Base-by-base conservation (phyloP, 2,888 invertebrate species). In the Willowsia nigromaculata region DNA sequence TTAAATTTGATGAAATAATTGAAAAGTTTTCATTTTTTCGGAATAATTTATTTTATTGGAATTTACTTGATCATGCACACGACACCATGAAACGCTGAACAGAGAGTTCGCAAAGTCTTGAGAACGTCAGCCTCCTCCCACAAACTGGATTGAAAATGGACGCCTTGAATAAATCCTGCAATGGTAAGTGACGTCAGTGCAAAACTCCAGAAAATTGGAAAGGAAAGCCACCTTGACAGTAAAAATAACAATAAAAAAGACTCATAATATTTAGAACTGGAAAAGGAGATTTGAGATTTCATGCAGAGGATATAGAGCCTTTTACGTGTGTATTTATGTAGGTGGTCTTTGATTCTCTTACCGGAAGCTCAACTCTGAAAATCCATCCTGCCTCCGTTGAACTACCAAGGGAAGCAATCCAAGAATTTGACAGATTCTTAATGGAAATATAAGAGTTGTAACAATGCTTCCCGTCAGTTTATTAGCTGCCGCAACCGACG, bases 381-480 rank as follows among this genome's bases (percentile, higher is more conserved):
- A 53, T 50, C 78, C 50, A 53, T 78, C 56, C 53, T 56, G 56
- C 56, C 78, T 78, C 78, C 56, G 25, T 27, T 37, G 13, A 43
- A 82, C 43, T 65, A 59, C 43, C 30, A 82, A 82, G 37, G 82
- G 82, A 82, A 82, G 56, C 27, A 82, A 43, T 65, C 82, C 82
- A 43, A 82, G 65, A 47, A 82, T 37, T 65, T 82, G 82, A 82
- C 62, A 82, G 37, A 82, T 43, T 82, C 82, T 62, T 47, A 82
- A 65, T 56, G 82, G 65, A 82, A 82, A 65, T 65, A 65, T 65
- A 40, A 82, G 56, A 47, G 30, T 82, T 33, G 65, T 65, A 65
- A 82, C 47, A 82, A 82, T 40, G 47, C 65, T 22, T 40, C 82
- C 13, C 6, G 25, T 65, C 78, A 30, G 33, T 78, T 78, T 78